Percentiles rank a stretch among this genome's conserved stretches.
These are phyloP conservation scores for Macaca fascicularis DNA, from an alignment of 2,113 vertebrate species.

Conservation along the genomic window T2T-MFA8v1.1 NC_088391.1:24501001-24501500, in stretches of 20 bases:
- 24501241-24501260: background rate
- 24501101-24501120: background rate
- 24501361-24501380: conserved; percentile 31
- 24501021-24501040: no score
- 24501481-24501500: background rate
- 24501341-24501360: background rate
- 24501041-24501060: no score
- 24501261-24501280: background rate
- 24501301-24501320: background rate
- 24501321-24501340: background rate
- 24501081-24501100: conserved; percentile 8
- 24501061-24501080: background rate
- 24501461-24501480: background rate
- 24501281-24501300: conserved; percentile 10
- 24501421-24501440: background rate
- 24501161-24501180: background rate
- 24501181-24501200: background rate
- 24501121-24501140: background rate
- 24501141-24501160: background rate
- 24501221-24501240: background rate
- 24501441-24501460: background rate
- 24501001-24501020: no score
- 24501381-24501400: conserved; percentile 18
- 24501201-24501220: background rate
- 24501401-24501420: background rate